Conservation (phyloP, 2,113 vertebrate genomes). For the Typhlomys cinereus region DNA sequence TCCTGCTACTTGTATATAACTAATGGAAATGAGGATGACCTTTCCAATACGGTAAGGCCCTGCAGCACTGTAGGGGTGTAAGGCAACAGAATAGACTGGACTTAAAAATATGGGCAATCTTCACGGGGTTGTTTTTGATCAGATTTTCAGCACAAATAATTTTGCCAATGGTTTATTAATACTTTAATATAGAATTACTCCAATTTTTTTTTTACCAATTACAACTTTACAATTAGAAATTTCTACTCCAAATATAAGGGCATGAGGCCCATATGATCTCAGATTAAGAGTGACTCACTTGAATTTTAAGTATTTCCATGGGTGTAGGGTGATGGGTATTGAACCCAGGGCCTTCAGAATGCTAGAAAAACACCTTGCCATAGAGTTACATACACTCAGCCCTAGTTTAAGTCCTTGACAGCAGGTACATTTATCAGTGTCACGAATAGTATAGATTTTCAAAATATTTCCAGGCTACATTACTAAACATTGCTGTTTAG, state of each 20-base stretch:
- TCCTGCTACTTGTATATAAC: background rate
- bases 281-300: slow-evolving; percentile 23
- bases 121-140: background rate
- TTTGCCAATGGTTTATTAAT: background rate
- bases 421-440: background rate
- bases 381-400: background rate
- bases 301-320: background rate
- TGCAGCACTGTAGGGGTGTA: background rate
- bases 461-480: slow-evolving; percentile 8
- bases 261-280: background rate
- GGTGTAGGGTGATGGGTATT: background rate
- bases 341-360: background rate
- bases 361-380: background rate
- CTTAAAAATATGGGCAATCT: background rate
- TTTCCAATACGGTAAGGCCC: too few relatives aligned
- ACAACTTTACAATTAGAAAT: background rate
- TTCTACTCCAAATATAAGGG: background rate
- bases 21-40: background rate
- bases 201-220: background rate
- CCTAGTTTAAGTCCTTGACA: background rate
- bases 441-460: background rate
- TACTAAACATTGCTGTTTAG: background rate
- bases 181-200: slow-evolving; percentile 24
- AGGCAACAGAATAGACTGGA: background rate
- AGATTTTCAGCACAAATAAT: background rate